Base-by-base conservation (phyloP, 2,888 invertebrate species). In the Ormyrus nitidulus region DNA sequence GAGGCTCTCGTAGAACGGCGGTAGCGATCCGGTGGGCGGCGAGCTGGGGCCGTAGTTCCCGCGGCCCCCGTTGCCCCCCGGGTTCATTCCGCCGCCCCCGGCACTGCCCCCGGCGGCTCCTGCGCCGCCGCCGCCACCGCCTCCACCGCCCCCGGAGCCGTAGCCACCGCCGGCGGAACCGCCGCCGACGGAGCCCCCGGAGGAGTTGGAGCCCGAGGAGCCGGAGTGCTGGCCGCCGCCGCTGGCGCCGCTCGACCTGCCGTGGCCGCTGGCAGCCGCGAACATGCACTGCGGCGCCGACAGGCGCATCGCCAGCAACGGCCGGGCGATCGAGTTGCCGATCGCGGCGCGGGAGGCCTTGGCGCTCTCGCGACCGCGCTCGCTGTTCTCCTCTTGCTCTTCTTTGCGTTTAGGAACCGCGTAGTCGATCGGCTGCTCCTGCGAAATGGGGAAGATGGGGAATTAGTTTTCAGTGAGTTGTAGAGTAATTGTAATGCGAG, bases 381-480 rank as follows among this genome's bases (percentile, higher is more conserved):
- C 88, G 46, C 86, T 94, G 19, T 19, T 68, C 34, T 81, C 73
- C 13, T 81, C 77, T 19, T 56, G 49, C 87, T 94, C 94, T 7
- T 94, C 94, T 81, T 94, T 93, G 86, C 95, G 94, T 89, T 96
- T 96, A 46, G 96, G 96, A 84, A 97, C 95, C 87, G 94, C 96
- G 89, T 97, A 97, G 88, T 97, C 96, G 81, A 97, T 97, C 0
- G 97, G 97, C 86, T 96, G 96, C 81, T 97, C 96, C 91, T 96
- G 95, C 5, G 84, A 68, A 58, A 11, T 44, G 6, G 13, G n/a
- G 10, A 48, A 71, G 13, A 34, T 34, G 51, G 34, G 19, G 19
- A 19, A 2, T 19, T 19, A 19, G 19, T 19, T 19, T 49, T 46
- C 10, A 11, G 19, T 19, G 19, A 19, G 13, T 13, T 0, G 13